phyloP scores from a whole-genome alignment of 1,140 invertebrate species.

The Ceratina japonica region DNA sequence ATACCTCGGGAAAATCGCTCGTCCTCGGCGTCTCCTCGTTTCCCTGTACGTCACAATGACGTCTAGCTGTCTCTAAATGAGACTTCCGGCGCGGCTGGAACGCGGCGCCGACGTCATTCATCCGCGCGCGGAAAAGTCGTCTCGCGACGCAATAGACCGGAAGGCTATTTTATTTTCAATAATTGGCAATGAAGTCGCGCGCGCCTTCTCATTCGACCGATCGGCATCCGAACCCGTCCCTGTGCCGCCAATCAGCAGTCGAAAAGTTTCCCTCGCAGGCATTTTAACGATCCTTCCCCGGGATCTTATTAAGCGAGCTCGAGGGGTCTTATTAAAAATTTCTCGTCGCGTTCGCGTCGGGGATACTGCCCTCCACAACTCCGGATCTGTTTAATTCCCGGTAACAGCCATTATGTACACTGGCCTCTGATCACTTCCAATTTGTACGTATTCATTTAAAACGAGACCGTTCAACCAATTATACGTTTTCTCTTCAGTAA shows the following conservation, averaged over 20 bases:
- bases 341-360: constrained; percentile 27
- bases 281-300: constrained; percentile 57
- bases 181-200: constrained; percentile 25
- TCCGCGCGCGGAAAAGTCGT: background rate
- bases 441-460: constrained; percentile 10
- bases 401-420: constrained; percentile 58
- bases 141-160: background rate
- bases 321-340: constrained; percentile 60
- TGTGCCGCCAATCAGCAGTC: constrained; percentile 13
- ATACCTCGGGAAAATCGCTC: background rate
- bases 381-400: constrained; percentile 57
- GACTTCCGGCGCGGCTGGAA: too few relatives aligned
- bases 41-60: background rate
- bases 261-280: constrained; percentile 41
- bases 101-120: background rate
- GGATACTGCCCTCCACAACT: constrained; percentile 30
- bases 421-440: constrained; percentile 42
- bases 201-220: too few relatives aligned
- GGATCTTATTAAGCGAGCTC: constrained; percentile 56
- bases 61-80: background rate
- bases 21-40: background rate
- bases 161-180: constrained; percentile 31
- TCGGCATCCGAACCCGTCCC: background rate
- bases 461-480: too few relatives aligned
- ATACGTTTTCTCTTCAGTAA: constrained; percentile 2